Evolutionary conservation across 37 sponge, comb jelly and placozoan genomes (phyloP).

Genomic region (Ianthella basta): DNA sequence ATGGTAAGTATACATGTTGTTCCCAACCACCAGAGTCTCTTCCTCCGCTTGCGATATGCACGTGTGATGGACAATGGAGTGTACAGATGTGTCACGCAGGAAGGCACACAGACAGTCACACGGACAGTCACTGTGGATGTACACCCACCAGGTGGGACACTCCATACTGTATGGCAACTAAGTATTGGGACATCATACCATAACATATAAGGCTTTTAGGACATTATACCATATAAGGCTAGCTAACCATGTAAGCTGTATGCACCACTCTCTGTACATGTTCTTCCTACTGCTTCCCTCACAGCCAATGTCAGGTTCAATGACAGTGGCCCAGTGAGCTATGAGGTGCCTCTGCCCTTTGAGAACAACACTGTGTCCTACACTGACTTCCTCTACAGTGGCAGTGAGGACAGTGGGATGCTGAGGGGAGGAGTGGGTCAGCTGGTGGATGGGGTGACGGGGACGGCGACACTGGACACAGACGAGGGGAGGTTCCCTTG

Average conservation of each 20-base stretch:
- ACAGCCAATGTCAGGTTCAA: not conserved
- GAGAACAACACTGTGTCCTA: not conserved
- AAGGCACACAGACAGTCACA: not conserved
- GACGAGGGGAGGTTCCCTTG: slow-evolving; percentile 9
- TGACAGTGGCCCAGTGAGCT: not conserved
- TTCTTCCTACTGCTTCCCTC: not conserved
- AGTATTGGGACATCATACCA: too few relatives aligned
- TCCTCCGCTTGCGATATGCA: not conserved
- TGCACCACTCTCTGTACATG: too few relatives aligned
- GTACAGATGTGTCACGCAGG: not conserved
- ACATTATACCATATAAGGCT: too few relatives aligned
- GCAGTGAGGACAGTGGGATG: slow-evolving; percentile 2
- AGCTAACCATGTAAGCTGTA: too few relatives aligned
- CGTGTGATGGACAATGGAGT: slow-evolving; percentile 13
- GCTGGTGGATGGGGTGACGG: slow-evolving; percentile 15
- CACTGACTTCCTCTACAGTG: not conserved
- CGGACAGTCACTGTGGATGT: not conserved
- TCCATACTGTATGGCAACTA: not conserved
- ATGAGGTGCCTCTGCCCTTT: not conserved
- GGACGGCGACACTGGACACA: not conserved
- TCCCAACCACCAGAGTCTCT: not conserved
- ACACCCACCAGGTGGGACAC: not conserved
- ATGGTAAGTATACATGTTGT: not conserved
- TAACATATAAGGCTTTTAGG: too few relatives aligned
- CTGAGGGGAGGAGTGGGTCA: slow-evolving; percentile 10